phyloP scores from a whole-genome alignment of 2,888 invertebrate genomes.

The Pocota personata region DNA sequence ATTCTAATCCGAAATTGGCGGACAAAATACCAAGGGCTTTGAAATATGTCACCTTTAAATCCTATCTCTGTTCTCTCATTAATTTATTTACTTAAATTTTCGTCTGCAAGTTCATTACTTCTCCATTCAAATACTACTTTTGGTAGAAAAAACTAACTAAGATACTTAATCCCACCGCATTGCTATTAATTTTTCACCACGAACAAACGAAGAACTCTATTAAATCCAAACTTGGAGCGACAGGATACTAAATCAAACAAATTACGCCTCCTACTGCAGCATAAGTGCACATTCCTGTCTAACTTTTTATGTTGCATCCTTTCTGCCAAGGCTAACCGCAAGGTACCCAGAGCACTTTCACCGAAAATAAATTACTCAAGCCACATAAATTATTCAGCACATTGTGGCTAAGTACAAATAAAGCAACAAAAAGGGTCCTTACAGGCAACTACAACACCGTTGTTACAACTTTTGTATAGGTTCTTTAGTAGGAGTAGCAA shows the following conservation, averaged over 20 bases:
- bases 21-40: too few species aligned
- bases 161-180: conserved; percentile 50
- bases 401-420: conserved; percentile 73
- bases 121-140: conserved; percentile 1
- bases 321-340: conserved; percentile 37
- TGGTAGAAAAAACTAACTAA: background rate
- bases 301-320: conserved; percentile 25
- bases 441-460: conserved; percentile 55
- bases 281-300: conserved; percentile 64
- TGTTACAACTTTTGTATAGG: conserved; percentile 61
- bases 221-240: conserved; percentile 43
- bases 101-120: background rate
- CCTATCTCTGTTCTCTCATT: background rate
- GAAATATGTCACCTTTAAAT: too few species aligned
- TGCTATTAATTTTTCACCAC: conserved; percentile 49
- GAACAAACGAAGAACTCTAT: conserved; percentile 52
- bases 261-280: conserved; percentile 54
- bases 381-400: conserved; percentile 72
- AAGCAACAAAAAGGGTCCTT: conserved; percentile 58
- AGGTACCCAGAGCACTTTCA: conserved; percentile 53
- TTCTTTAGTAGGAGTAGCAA: conserved; percentile 23
- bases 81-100: background rate
- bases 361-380: conserved; percentile 70
- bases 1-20: too few species aligned
- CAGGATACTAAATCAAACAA: conserved; percentile 65